These are phyloP conservation scores for Diarsia rubi DNA, from an alignment of 2,888 invertebrate genomes.

Conservation along the genomic window DNA sequence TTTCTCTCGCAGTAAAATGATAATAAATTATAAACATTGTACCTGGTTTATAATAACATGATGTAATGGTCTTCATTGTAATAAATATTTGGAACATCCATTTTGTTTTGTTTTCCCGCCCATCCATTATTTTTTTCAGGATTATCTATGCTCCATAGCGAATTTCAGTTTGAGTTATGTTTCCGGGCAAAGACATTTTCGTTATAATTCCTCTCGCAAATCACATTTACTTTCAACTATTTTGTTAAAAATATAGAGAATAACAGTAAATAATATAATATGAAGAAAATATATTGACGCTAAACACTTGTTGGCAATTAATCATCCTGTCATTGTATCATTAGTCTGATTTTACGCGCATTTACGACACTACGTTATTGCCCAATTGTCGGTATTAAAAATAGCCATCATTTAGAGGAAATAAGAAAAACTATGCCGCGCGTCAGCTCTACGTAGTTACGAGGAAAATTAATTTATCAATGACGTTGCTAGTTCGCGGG, in stretches of 20 bases:
- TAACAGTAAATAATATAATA: constrained; percentile 6
- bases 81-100: constrained; percentile 89
- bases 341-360: constrained; percentile 51
- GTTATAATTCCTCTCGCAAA: constrained; percentile 24
- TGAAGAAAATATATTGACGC: constrained; percentile 28
- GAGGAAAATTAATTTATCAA: constrained; percentile 34
- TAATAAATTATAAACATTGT: constrained; percentile 85
- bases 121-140: constrained; percentile 20
- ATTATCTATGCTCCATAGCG: constrained; percentile 20
- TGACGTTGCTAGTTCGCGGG: constrained; percentile 35
- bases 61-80: constrained; percentile 88
- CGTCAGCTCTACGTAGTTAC: constrained; percentile 34
- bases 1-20: constrained; percentile 75
- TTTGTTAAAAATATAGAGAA: constrained; percentile 43
- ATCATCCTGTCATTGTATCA: constrained; percentile 48
- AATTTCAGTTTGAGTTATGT: constrained; percentile 55
- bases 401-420: constrained; percentile 45
- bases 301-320: constrained; percentile 55
- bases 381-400: constrained; percentile 64
- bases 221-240: constrained; percentile 15
- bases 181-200: constrained; percentile 27
- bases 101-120: constrained; percentile 61
- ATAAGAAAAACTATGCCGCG: constrained; percentile 39
- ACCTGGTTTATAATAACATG: constrained; percentile 89
- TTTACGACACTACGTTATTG: constrained; percentile 56